Evolutionary conservation across 2,888 invertebrate species (phyloP).

Genomic region (Sesia bembeciformis): DNA sequence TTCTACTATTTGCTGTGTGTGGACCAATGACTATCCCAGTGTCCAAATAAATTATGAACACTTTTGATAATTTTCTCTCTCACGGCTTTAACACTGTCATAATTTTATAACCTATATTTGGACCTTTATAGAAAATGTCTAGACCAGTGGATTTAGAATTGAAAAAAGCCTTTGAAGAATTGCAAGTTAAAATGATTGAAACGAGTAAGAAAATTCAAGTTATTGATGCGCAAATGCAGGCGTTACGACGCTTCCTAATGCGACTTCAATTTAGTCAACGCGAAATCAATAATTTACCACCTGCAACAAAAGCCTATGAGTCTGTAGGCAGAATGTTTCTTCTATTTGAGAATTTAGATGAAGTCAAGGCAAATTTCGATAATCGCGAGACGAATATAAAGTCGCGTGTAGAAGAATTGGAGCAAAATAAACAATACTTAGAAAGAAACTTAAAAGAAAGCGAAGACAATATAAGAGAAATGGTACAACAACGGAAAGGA

Average conservation of each 20-base stretch:
- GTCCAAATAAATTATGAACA: no score
- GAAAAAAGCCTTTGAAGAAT: conserved; percentile 84
- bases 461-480: conserved; percentile 88
- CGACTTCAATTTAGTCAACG: conserved; percentile 82
- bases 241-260: conserved; percentile 78
- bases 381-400: conserved; percentile 71
- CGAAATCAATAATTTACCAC: conserved; percentile 75
- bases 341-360: conserved; percentile 74
- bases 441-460: conserved; percentile 88
- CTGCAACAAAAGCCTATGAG: conserved; percentile 82
- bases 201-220: conserved; percentile 86
- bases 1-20: no score
- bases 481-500: conserved; percentile 81
- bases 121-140: conserved; percentile 33
- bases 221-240: conserved; percentile 85
- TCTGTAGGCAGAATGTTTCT: conserved; percentile 90
- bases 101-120: no score
- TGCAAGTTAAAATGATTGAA: conserved; percentile 87
- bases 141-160: conserved; percentile 74
- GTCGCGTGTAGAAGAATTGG: conserved; percentile 81
- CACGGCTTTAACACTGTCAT: no score
- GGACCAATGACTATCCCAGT: no score
- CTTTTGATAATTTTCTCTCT: no score
- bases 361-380: conserved; percentile 77
- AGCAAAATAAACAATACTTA: conserved; percentile 85